Evolutionary conservation across 2,797 vertebrate species (phyloP), one percentile per base, ranked within the genome.

Genomic region (Huso huso): DNA sequence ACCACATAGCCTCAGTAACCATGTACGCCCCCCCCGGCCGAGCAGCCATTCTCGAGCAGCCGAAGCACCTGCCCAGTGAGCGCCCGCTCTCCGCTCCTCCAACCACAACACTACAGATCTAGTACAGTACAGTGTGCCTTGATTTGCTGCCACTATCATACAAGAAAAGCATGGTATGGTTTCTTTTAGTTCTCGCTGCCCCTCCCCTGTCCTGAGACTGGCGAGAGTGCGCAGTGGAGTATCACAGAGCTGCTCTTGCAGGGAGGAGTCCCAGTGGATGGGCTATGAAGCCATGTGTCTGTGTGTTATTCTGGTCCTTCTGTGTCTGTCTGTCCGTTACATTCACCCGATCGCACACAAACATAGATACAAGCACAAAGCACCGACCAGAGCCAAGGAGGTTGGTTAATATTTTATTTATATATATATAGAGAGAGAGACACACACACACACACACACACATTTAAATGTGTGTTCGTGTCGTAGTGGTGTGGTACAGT

Each of bases 1-100:
- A 97, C 86, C 95, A 99, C 86, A 99, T 99, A 88, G 97, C 96
- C 55, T 99, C 97, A 2, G 97, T 99, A 73, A 99, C 94, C 61
- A 91, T 99, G 13, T 99, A 99, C 0, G 93, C 94, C 23, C 23
- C 23, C 23, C 23, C 23, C 2, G 23, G 23, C 4, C 23, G 23
- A 37, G 37, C 84, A 84, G 82, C 84, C 91, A 92, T 75, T 70
- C 88, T 81, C 90, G 89, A 77, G 85, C 90, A 1, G 77, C 78
- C 0, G 93, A 92, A 73, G 87, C 86, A 57, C 79, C 91, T 70
- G 83, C 90, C 85, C 92, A 95, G 80, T 94, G 91, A 94, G 81
- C 82, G 73, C 49, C 74, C 70, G 61, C 70, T 71, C 69, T 72
- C 69, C 15, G 73, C 71, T 67, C 77, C 68, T 74, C 74, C 76